Conservation (phyloP, 2,888 invertebrate species). For the Protonemura montana region DNA sequence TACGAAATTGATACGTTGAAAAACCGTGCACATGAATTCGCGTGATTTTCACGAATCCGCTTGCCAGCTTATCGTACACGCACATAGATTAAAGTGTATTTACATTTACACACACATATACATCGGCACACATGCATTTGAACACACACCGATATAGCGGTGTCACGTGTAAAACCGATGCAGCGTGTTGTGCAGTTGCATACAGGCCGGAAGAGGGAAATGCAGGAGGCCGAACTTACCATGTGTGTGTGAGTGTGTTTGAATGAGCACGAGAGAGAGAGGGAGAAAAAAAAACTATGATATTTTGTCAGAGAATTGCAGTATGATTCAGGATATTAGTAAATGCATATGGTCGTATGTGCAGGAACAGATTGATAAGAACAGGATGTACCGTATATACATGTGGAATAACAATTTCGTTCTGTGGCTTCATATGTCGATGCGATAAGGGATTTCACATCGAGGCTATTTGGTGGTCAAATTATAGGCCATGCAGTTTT, state of each 20-base stretch:
- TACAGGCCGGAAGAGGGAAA: constrained; percentile 23
- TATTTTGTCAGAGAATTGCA: no score
- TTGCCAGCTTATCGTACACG: background rate
- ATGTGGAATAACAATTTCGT: background rate
- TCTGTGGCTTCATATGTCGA: background rate
- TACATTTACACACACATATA: background rate
- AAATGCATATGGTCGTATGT: background rate
- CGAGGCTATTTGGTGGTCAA: background rate
- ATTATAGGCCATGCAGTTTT: background rate
- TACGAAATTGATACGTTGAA: background rate
- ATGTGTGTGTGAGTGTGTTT: background rate
- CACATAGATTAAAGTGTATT: background rate
- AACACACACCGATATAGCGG: background rate
- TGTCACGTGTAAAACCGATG: background rate
- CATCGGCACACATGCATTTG: background rate
- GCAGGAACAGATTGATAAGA: background rate
- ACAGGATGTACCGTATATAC: background rate
- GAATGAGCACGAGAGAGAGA: background rate
- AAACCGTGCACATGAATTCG: background rate
- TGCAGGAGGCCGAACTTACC: constrained; percentile 31
- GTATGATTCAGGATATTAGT: background rate
- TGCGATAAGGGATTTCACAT: background rate
- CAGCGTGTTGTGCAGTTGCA: background rate
- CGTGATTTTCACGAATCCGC: background rate
- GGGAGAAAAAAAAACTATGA: no score